phyloP scores from a whole-genome alignment of 2,113 vertebrate genomes.

The Embiotoca jacksoni region DNA sequence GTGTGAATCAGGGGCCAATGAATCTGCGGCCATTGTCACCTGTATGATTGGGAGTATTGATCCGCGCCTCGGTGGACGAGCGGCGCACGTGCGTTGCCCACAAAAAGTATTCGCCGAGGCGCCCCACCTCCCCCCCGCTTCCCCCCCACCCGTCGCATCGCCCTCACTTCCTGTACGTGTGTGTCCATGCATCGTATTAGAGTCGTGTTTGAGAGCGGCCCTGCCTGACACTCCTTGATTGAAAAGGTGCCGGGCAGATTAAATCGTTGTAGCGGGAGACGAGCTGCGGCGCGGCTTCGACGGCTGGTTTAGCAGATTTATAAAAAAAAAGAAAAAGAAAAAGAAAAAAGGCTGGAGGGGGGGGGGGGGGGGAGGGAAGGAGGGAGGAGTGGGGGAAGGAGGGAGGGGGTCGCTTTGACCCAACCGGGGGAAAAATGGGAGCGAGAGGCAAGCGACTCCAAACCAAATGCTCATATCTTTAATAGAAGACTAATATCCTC shows the following conservation, averaged over 20 bases:
- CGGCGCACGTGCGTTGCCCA: neutral
- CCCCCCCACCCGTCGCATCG: neutral
- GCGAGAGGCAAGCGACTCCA: conserved; percentile 59
- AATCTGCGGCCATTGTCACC: conserved; percentile 56
- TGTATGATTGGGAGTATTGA: conserved; percentile 73
- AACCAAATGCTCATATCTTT: conserved; percentile 63
- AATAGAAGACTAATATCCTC: conserved; percentile 66
- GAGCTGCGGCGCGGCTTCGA: conserved; percentile 19
- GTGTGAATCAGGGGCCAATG: conserved; percentile 58
- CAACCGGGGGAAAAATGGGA: conserved; percentile 56
- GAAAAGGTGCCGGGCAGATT: conserved; percentile 76
- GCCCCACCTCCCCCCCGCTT: neutral
- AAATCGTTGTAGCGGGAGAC: conserved; percentile 63
- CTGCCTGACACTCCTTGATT: conserved; percentile 70
- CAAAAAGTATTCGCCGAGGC: too few relatives aligned
- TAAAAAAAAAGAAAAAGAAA: neutral
- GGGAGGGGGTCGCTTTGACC: conserved; percentile 25
- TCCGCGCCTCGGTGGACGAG: conserved; percentile 7
- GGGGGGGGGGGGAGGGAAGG: neutral
- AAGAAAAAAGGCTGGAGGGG: neutral
- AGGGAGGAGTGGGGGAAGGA: neutral
- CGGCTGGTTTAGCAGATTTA: conserved; percentile 63
- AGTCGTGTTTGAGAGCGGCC: conserved; percentile 52
- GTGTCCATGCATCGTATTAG: conserved; percentile 79
- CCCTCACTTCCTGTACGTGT: conserved; percentile 67